Conservation (phyloP, 2,113 vertebrate species). For the Trichomycterus rosablanca region DNA sequence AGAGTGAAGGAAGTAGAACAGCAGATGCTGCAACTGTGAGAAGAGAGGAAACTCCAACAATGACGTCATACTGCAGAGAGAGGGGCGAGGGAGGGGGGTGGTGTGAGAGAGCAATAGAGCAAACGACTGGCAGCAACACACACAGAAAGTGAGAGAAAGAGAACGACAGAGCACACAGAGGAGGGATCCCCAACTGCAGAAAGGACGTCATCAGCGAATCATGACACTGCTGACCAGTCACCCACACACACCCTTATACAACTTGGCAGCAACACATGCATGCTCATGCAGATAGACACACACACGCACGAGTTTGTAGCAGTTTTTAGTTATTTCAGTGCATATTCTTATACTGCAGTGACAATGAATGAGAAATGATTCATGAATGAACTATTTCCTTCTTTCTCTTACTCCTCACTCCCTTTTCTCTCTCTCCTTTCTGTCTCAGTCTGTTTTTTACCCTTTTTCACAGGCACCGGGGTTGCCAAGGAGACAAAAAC, state of each 20-base stretch:
- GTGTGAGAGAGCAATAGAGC: slow-evolving; percentile 1
- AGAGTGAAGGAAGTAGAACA: slow-evolving; percentile 11
- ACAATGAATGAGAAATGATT: slow-evolving; percentile 16
- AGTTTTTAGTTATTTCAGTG: background rate
- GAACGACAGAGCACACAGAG: slow-evolving; percentile 10
- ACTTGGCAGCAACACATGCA: slow-evolving; percentile 9
- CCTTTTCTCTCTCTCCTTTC: slow-evolving; percentile 23
- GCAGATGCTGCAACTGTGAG: slow-evolving; percentile 12
- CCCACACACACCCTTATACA: slow-evolving; percentile 8
- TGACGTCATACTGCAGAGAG: slow-evolving; percentile 46
- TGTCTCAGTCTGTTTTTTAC: too few relatives aligned
- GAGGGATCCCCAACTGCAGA: slow-evolving; percentile 66
- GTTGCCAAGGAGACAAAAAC: slow-evolving; percentile 69
- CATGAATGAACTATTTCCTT: slow-evolving; percentile 31
- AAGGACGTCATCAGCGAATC: slow-evolving; percentile 54
- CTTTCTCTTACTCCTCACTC: background rate
- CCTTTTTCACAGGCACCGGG: slow-evolving; percentile 42
- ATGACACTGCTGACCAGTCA: slow-evolving; percentile 39
- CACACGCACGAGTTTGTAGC: background rate
- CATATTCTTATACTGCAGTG: slow-evolving; percentile 9
- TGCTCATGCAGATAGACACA: slow-evolving; percentile 8
- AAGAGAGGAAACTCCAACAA: slow-evolving; percentile 46
- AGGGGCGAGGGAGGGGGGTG: slow-evolving; percentile 46
- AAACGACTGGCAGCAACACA: slow-evolving; percentile 30
- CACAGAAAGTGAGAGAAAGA: slow-evolving; percentile 17